Evolutionary conservation across 2,797 vertebrate genomes (phyloP).

Genomic region (Gymnopithys bicolor): DNA sequence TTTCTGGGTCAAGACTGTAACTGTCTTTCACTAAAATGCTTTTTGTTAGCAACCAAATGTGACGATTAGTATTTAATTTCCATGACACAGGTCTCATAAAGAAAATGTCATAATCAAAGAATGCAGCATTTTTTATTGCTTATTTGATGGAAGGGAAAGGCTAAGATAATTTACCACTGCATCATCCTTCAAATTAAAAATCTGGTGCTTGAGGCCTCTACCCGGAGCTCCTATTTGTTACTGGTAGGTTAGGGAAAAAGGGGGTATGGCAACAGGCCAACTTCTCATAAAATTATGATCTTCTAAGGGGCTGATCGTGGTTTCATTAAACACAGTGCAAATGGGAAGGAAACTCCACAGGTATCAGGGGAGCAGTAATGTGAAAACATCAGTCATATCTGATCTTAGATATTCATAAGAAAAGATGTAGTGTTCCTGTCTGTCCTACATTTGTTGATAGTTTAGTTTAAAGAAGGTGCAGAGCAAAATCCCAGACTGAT

Average conservation of each 20-base stretch:
- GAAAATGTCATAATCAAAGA: not conserved
- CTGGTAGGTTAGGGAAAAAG: not conserved
- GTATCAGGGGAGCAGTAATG: not conserved
- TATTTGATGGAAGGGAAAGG: not conserved
- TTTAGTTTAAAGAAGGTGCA: not conserved
- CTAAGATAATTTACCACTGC: not conserved
- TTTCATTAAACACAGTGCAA: not conserved
- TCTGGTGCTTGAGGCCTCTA: not conserved
- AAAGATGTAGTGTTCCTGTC: not conserved
- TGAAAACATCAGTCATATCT: not conserved
- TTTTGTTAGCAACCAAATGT: not conserved
- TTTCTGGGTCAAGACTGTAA: not conserved
- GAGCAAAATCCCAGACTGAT: not conserved
- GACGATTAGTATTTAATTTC: not conserved
- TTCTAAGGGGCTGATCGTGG: not conserved
- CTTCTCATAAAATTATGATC: not conserved
- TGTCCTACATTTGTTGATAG: not conserved
- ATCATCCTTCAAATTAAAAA: not conserved
- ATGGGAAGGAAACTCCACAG: not conserved
- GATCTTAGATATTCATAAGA: not conserved
- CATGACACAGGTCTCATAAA: not conserved
- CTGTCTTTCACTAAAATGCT: not conserved
- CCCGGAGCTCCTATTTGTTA: not conserved
- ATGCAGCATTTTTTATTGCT: not conserved
- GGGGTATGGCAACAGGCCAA: not conserved